phyloP scores from a whole-genome alignment of 2,113 vertebrate species.

The Thymallus thymallus region DNA sequence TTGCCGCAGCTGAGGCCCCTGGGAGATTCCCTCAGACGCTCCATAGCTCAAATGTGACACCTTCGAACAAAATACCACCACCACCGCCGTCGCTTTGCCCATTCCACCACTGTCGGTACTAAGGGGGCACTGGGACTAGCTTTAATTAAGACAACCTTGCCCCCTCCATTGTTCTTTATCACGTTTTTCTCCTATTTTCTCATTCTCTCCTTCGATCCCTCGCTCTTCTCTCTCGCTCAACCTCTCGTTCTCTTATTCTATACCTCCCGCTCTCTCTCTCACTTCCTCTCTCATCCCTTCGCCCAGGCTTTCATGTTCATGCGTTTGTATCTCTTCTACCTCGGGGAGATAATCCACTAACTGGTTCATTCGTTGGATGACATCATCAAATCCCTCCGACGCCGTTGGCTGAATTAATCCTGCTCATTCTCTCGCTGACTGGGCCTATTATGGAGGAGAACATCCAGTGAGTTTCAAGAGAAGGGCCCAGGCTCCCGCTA shows the following conservation, averaged over 20 bases:
- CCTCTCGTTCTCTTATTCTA: too few relatives aligned
- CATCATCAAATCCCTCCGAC: slow-evolving; percentile 76
- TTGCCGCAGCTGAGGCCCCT: slow-evolving; percentile 73
- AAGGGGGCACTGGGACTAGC: background rate
- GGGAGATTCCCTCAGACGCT: slow-evolving; percentile 63
- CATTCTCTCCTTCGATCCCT: background rate
- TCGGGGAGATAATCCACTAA: slow-evolving; percentile 64
- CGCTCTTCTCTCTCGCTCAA: slow-evolving; percentile 1
- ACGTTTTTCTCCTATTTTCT: too few relatives aligned
- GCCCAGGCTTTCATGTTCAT: slow-evolving; percentile 51
- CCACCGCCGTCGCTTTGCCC: slow-evolving; percentile 36
- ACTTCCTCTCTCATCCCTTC: too few relatives aligned
- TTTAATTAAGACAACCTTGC: too few relatives aligned
- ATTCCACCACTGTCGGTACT: slow-evolving; percentile 49
- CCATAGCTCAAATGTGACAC: slow-evolving; percentile 72
- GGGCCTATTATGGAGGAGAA: slow-evolving; percentile 70
- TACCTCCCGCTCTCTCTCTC: too few relatives aligned
- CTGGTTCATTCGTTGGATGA: slow-evolving; percentile 76
- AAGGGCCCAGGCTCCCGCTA: slow-evolving; percentile 49
- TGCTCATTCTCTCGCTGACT: slow-evolving; percentile 17
- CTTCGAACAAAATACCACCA: slow-evolving; percentile 56
- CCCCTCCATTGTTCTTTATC: too few relatives aligned
- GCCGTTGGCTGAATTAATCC: slow-evolving; percentile 78
- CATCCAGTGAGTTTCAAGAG: slow-evolving; percentile 69
- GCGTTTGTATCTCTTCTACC: slow-evolving; percentile 75